Percentiles rank a stretch among this genome's conserved stretches.
Evolutionary conservation across 2,888 invertebrate genomes (phyloP).

Genomic region (Patella pellucida): DNA sequence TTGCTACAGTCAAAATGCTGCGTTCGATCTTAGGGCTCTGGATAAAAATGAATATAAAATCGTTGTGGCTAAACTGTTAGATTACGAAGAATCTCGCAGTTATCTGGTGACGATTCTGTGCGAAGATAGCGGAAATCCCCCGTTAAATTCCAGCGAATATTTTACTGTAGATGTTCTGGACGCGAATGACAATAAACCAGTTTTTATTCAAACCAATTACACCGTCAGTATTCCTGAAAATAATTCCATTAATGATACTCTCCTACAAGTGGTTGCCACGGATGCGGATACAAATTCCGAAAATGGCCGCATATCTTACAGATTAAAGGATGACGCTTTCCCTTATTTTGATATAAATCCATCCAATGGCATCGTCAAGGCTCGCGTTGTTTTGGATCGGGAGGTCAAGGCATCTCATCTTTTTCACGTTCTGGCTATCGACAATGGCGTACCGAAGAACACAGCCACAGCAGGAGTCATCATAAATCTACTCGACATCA

Average conservation of each 20-base stretch:
- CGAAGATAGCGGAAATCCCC: slow-evolving; percentile 59
- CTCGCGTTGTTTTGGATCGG: slow-evolving; percentile 52
- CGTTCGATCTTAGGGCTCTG: slow-evolving; percentile 47
- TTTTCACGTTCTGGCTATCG: slow-evolving; percentile 53
- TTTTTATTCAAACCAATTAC: slow-evolving; percentile 48
- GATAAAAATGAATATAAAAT: slow-evolving; percentile 54
- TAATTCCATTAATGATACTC: slow-evolving; percentile 52
- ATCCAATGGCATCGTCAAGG: slow-evolving; percentile 47
- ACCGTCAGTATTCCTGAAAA: slow-evolving; percentile 56
- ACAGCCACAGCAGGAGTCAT: slow-evolving; percentile 47
- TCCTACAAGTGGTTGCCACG: slow-evolving; percentile 54
- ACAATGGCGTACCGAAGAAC: slow-evolving; percentile 48
- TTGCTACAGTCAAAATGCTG: slow-evolving; percentile 40
- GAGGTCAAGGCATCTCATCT: slow-evolving; percentile 45
- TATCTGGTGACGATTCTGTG: slow-evolving; percentile 59
- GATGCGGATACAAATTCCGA: slow-evolving; percentile 56
- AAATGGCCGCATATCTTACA: slow-evolving; percentile 39
- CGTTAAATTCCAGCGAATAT: slow-evolving; percentile 46
- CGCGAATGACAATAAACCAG: slow-evolving; percentile 64
- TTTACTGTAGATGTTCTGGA: slow-evolving; percentile 60
- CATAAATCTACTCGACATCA: slow-evolving; percentile 50
- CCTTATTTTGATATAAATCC: slow-evolving; percentile 48
- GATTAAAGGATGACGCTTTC: slow-evolving; percentile 44
- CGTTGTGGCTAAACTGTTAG: slow-evolving; percentile 51
- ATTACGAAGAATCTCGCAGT: slow-evolving; percentile 52